phyloP scores from a whole-genome alignment of 2,113 vertebrate species.

The Poeciliopsis retropinna region DNA sequence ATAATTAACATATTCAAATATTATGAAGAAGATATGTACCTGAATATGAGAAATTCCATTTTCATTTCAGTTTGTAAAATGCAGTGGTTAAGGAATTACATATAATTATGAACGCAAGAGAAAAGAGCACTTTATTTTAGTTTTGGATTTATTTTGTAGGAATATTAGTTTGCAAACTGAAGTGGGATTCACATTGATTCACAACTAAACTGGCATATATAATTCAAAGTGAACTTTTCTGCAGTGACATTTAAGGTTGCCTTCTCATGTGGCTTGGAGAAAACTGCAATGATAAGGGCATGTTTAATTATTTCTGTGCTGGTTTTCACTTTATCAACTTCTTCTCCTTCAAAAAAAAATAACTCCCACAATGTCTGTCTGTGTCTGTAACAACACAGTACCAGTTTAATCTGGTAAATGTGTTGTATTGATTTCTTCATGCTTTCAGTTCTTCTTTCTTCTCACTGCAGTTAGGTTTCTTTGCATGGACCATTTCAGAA shows the following conservation, averaged over 20 bases:
- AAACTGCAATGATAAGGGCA: slow-evolving; percentile 62
- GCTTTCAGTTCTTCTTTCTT: slow-evolving; percentile 15
- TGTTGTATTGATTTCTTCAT: slow-evolving; percentile 52
- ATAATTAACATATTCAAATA: too few species aligned
- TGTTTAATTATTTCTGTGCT: slow-evolving; percentile 70
- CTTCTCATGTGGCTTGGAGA: slow-evolving; percentile 38
- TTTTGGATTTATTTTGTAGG: slow-evolving; percentile 21
- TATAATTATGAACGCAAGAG: too few species aligned
- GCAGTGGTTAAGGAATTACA: too few species aligned
- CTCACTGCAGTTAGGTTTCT: slow-evolving; percentile 15
- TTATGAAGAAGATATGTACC: too few species aligned
- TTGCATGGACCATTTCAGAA: slow-evolving; percentile 24
- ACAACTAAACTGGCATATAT: slow-evolving; percentile 52
- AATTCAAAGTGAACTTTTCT: slow-evolving; percentile 54
- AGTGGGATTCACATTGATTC: slow-evolving; percentile 40
- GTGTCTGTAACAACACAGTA: slow-evolving; percentile 43
- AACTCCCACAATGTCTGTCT: slow-evolving; percentile 49
- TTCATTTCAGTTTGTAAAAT: too few species aligned
- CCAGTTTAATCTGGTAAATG: slow-evolving; percentile 63
- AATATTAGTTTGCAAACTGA: slow-evolving; percentile 34
- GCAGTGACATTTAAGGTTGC: slow-evolving; percentile 61
- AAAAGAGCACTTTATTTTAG: too few species aligned
- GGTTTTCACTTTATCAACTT: slow-evolving; percentile 24
- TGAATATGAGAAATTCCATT: too few species aligned
- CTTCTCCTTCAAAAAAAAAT: slow-evolving; percentile 66